Base-by-base conservation (phyloP, 2,797 vertebrate species). In the Myoxocephalus aenaeus region DNA sequence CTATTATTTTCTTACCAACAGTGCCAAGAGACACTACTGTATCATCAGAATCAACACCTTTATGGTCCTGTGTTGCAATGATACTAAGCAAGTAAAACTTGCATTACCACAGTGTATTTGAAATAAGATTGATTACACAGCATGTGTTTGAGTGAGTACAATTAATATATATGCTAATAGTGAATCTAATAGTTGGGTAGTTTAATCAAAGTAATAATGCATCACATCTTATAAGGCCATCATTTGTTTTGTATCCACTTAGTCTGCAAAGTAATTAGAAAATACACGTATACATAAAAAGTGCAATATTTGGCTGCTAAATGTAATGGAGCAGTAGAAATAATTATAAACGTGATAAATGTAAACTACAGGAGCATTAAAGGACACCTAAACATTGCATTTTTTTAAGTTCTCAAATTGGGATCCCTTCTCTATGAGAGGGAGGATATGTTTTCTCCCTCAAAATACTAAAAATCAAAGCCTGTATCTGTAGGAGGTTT, bases 1-100 rank as follows among this genome's bases (percentile, higher is more conserved):
- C 36, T 80, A 48, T 40, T 70, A 34, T 79, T 65, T 65, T 57
- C 61, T 61, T 13, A 32, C 29, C 34, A 54, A 20, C 38, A 63
- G 29, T 18, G 54, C 46, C 44, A n/a, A 54, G 27, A 65, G 11
- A 46, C 36, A 58, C 11, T 53, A 12, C 36, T 36, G 53, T 20
- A 22, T 36, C 12, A 32, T 53, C 25, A 64, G 11, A 7, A 20
- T 20, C n/a, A 42, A 54, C 36, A 65, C 22, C n/a, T 81, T 65
- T 36, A 22, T 50, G 22, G 54, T 51, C 10, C 20, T 48, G 29
- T 68, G 38, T 5, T 61, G 34, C 13, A 73, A 17, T 29, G 27
- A 18, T 56, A 34, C 27, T 34, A 5, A 40, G 8, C 34, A 11
- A 36, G 9, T n/a, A 34, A 38, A 27, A 36, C 1, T 34, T 18